phyloP scores from a whole-genome alignment of 53 echinoderm and acorn worm genomes.

The Zoroaster sp. region DNA sequence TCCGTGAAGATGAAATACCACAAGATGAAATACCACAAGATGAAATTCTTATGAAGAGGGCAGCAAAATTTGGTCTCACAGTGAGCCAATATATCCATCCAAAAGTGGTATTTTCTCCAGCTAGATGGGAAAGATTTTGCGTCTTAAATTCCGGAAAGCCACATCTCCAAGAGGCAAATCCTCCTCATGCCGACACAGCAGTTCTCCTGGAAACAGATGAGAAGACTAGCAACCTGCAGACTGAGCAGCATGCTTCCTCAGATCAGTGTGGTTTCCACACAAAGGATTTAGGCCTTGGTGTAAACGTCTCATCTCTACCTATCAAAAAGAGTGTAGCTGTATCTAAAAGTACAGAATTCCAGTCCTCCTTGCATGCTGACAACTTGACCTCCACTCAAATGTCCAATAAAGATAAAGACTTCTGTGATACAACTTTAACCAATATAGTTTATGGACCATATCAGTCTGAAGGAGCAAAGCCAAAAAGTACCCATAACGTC shows the following conservation, averaged over 20 bases:
- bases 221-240: background rate
- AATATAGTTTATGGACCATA: background rate
- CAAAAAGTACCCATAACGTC: background rate
- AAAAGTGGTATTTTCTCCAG: background rate
- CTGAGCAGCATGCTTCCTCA: too few species aligned
- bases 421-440: background rate
- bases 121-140: conserved; percentile 1
- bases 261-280: too few species aligned
- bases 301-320: too few species aligned
- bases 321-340: too few species aligned
- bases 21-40: too few species aligned
- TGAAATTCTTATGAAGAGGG: background rate
- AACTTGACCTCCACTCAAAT: too few species aligned
- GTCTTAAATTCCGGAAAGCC: background rate
- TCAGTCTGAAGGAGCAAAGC: background rate
- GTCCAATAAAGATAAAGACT: too few species aligned
- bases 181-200: background rate
- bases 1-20: background rate
- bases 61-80: background rate
- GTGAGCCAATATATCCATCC: background rate
- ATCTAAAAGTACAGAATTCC: too few species aligned
- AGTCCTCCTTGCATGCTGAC: too few species aligned
- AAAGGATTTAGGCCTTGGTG: too few species aligned
- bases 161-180: background rate
- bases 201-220: background rate